Base-by-base conservation (phyloP, 2,113 vertebrate genomes). In the Numenius arquata region DNA sequence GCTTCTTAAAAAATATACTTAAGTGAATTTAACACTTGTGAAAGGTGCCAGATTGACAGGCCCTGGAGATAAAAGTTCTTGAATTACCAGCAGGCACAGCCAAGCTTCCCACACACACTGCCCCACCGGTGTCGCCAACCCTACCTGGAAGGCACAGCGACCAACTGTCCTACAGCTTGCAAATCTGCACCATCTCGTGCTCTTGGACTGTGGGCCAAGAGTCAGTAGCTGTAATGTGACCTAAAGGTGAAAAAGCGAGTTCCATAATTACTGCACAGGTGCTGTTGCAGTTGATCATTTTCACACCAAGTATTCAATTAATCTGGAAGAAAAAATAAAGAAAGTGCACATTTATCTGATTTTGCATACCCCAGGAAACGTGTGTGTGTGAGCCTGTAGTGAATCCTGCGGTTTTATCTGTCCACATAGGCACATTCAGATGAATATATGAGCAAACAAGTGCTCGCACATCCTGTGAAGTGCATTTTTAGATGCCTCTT, bases 11-110 rank as follows among this genome's bases (percentile, higher is more conserved):
- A 95, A 94, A 96, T 95, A 95, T 30, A 96, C 88, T 95, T 91
- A 90, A 96, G 96, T 81, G 88, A 97, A 95, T 97, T 96, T 96
- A 97, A 96, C 96, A 95, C 93, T 97, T 97, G 94, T 90, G 93
- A 96, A 95, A 96, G 96, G 92, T 96, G 94, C 88, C 96, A 97
- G 96, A 97, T 97, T 97, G 97, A 95, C 93, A 90, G 86, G 85
- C 85, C 94, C 88, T 90, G 67, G 61, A 96, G 96, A 96, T 89
- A 92, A 88, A 92, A 96, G 92, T 96, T 96, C 89, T 52, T 96
- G 77, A 79, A 92, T 96, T 96, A 90, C 74, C 93, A 96, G 94
- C 94, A 95, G 89, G 96, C 94, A 94, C 79, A 94, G 87, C 73
- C 14, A 30, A 85, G 94, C 95, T 96, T 96, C 94, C 92, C 91